Conservation (phyloP, 1,140 invertebrate genomes). For the Prorops nasuta region DNA sequence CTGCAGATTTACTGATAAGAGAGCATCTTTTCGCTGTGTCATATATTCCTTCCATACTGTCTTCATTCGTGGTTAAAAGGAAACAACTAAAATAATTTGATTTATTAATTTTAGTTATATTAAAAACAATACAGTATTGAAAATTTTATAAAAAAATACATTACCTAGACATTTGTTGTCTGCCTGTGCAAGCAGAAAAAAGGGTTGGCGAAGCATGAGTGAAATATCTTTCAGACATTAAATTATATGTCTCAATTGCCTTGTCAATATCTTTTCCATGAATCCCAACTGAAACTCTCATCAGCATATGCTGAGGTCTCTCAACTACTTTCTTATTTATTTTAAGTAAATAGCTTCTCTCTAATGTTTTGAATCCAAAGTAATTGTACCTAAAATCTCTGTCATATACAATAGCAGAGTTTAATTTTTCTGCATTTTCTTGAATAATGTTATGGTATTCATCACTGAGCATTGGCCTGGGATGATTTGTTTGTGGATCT, state of each 20-base stretch:
- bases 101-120: slow-evolving; percentile 2
- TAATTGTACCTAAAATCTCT: slow-evolving; percentile 97
- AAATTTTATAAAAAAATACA: neutral
- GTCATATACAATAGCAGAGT: slow-evolving; percentile 97
- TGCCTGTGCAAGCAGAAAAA: slow-evolving; percentile 84
- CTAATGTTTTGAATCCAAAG: slow-evolving; percentile 98
- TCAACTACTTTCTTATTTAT: slow-evolving; percentile 94
- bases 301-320: slow-evolving; percentile 97
- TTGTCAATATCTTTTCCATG: slow-evolving; percentile 91
- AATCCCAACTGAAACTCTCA: slow-evolving; percentile 96
- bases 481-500: slow-evolving; percentile 70
- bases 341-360: slow-evolving; percentile 92
- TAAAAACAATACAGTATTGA: neutral
- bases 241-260: slow-evolving; percentile 93
- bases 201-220: slow-evolving; percentile 97
- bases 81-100: slow-evolving; percentile 75
- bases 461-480: slow-evolving; percentile 83
- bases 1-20: slow-evolving; percentile 94
- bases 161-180: slow-evolving; percentile 87
- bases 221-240: slow-evolving; percentile 94
- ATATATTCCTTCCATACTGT: slow-evolving; percentile 99
- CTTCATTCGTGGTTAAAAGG: slow-evolving; percentile 90
- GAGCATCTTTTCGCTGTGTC: slow-evolving; percentile 93
- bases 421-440: slow-evolving; percentile 82
- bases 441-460: slow-evolving; percentile 81